phyloP scores from a whole-genome alignment of 2,888 invertebrate species.

The Creontiades dilutus region DNA sequence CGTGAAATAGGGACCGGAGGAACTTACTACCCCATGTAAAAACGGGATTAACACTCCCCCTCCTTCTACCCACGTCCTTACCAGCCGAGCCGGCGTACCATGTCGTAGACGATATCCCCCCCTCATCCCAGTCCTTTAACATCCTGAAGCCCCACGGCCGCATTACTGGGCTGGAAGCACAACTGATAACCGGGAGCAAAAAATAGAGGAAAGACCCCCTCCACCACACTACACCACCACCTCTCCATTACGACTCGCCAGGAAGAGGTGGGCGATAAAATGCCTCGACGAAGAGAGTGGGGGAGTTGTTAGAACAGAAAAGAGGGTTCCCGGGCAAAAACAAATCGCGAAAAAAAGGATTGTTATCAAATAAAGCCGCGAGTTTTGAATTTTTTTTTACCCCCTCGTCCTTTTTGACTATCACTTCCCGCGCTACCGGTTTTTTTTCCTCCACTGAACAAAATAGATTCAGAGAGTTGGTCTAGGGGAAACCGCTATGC shows the following conservation, averaged over 20 bases:
- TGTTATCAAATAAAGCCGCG: conserved; percentile 39
- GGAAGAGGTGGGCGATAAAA: not conserved
- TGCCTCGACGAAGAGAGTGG: not conserved
- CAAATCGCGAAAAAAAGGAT: not conserved
- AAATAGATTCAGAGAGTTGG: conserved; percentile 3
- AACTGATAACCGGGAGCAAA: conserved; percentile 23
- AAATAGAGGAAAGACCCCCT: not conserved
- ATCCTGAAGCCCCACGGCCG: conserved; percentile 20
- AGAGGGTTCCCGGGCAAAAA: not conserved
- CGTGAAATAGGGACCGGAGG: conserved; percentile 18
- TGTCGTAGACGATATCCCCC: not conserved
- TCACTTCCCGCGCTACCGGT: not conserved
- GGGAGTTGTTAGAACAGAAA: not conserved
- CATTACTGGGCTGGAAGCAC: conserved; percentile 49
- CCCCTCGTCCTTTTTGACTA: not conserved
- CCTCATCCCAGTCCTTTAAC: not conserved
- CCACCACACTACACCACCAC: not conserved
- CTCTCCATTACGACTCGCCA: not conserved
- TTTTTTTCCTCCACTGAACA: not conserved
- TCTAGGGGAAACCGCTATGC: not conserved
- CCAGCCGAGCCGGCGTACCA: not conserved
- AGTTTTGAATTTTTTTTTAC: conserved; percentile 24
- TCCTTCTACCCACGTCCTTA: not conserved
- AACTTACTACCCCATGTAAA: conserved; percentile 48
- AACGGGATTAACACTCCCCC: conserved; percentile 42